Evolutionary conservation across 2,797 vertebrate genomes (phyloP).

Genomic region (Staurois parvus): DNA sequence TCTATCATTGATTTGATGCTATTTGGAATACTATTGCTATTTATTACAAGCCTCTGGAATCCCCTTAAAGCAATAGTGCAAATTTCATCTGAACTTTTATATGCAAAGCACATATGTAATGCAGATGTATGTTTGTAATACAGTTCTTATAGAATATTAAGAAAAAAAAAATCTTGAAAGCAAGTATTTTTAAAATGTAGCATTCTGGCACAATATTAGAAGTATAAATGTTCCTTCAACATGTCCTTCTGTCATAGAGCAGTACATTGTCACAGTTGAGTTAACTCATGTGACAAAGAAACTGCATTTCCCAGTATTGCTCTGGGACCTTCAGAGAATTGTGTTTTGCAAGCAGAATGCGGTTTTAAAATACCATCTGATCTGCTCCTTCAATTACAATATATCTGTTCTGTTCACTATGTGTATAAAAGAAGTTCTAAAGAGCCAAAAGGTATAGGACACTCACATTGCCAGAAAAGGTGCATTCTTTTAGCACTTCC

Average conservation of each 20-base stretch:
- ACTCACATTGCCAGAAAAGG: neutral
- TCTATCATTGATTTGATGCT: neutral
- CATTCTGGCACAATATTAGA: neutral
- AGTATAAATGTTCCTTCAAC: neutral
- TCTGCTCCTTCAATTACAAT: no score
- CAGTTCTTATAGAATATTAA: neutral
- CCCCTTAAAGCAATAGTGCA: neutral
- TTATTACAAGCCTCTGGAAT: neutral
- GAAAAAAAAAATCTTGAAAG: neutral
- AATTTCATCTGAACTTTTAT: neutral
- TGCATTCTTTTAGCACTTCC: neutral
- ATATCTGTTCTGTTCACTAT: neutral
- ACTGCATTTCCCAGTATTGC: neutral
- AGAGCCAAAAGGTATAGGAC: no score
- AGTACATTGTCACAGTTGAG: neutral
- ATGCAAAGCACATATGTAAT: neutral
- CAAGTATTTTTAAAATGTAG: neutral
- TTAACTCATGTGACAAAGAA: neutral
- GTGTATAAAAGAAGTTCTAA: neutral
- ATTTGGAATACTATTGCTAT: neutral
- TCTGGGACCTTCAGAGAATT: neutral
- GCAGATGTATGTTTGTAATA: neutral
- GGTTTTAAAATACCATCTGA: no score
- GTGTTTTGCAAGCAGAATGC: neutral
- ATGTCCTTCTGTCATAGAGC: neutral